phyloP scores from a whole-genome alignment of 37 sponge, comb jelly and placozoan species.

The Halisarca cf. caerulea region DNA sequence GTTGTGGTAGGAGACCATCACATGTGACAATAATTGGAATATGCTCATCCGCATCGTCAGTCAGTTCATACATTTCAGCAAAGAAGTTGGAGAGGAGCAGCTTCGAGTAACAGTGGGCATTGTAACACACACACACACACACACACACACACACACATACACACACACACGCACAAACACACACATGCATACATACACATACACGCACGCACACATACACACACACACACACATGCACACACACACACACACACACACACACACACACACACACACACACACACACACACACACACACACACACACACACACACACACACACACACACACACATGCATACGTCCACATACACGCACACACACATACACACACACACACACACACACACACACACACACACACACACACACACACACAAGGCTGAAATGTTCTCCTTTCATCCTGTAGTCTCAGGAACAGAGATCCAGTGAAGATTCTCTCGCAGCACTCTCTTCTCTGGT shows the following conservation, averaged over 20 bases:
- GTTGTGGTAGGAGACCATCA: no score
- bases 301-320: conserved; percentile 10
- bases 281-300: neutral
- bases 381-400: conserved; percentile 27
- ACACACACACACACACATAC: neutral
- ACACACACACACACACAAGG: conserved; percentile 2
- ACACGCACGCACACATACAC: neutral
- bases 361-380: conserved; percentile 22
- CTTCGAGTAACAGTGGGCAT: conserved; percentile 9
- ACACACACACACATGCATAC: conserved; percentile 25
- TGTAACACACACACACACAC: neutral
- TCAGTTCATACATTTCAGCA: neutral
- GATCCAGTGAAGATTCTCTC: neutral
- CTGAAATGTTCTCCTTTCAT: neutral
- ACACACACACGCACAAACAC: conserved; percentile 18
- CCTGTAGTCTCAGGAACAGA: neutral
- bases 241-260: conserved; percentile 22
- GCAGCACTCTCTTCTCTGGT: neutral
- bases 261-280: neutral
- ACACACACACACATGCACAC: conserved; percentile 21
- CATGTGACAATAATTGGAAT: neutral
- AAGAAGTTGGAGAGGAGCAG: conserved; percentile 11
- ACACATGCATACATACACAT: neutral
- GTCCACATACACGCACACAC: neutral
- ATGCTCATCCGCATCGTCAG: neutral